These are phyloP conservation scores for Thymelicus sylvestris DNA, from an alignment of 2,888 invertebrate species.

Conservation along the genomic window DNA sequence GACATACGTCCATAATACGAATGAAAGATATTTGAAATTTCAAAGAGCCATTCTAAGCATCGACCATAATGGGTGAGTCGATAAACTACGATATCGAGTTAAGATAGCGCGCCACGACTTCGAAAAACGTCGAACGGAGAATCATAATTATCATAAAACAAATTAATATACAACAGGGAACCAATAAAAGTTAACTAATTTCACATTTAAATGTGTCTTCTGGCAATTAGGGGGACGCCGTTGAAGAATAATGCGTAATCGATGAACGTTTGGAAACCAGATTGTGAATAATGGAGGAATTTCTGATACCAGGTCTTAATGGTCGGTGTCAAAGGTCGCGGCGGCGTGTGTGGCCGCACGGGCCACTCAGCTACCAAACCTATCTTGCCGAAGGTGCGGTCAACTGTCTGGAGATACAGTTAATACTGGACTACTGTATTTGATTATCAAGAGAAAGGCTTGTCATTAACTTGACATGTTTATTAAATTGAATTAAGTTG, in stretches of 20 bases:
- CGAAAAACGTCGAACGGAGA: slow-evolving; percentile 39
- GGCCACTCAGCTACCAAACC: slow-evolving; percentile 10
- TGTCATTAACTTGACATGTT: neutral
- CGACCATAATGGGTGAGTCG: slow-evolving; percentile 16
- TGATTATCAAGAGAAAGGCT: neutral
- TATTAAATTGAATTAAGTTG: neutral
- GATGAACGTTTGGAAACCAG: slow-evolving; percentile 30
- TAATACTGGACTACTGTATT: slow-evolving; percentile 4
- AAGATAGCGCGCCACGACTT: slow-evolving; percentile 15
- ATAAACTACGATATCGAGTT: slow-evolving; percentile 25
- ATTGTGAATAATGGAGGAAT: slow-evolving; percentile 37
- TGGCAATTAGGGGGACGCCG: slow-evolving; percentile 50
- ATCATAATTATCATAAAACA: slow-evolving; percentile 52
- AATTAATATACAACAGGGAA: slow-evolving; percentile 59
- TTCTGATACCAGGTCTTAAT: slow-evolving; percentile 22
- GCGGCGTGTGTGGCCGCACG: slow-evolving; percentile 30
- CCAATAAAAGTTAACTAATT: slow-evolving; percentile 56
- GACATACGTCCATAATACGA: neutral
- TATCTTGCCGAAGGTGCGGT: slow-evolving; percentile 12
- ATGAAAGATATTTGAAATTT: slow-evolving; percentile 4
- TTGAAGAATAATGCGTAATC: slow-evolving; percentile 27
- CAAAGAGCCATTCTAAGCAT: neutral
- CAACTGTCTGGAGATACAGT: slow-evolving; percentile 6
- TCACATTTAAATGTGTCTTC: slow-evolving; percentile 59
- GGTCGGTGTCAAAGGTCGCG: slow-evolving; percentile 29